Evolutionary conservation across 2,113 vertebrate genomes (phyloP).

Genomic region (Colius striatus): DNA sequence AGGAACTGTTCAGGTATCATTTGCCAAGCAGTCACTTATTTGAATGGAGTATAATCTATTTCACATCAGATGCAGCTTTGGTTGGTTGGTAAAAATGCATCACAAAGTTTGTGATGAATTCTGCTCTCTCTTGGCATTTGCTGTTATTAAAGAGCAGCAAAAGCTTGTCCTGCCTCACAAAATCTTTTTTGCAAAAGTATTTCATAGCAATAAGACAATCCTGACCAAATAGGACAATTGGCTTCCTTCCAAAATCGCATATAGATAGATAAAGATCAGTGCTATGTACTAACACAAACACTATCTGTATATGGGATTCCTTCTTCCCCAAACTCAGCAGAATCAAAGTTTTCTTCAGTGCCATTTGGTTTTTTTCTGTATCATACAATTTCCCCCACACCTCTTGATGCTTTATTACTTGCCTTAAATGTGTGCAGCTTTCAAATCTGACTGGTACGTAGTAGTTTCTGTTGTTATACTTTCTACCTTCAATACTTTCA

Average conservation of each 20-base stretch:
- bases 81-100: not conserved
- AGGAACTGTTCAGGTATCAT: not conserved
- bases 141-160: not conserved
- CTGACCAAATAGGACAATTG: not conserved
- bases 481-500: not conserved
- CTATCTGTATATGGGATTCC: accelerated
- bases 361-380: not conserved
- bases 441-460: not conserved
- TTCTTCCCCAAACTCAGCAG: not conserved
- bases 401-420: not conserved
- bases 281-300: not conserved
- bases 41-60: not conserved
- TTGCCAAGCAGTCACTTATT: not conserved
- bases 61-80: not conserved
- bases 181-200: not conserved
- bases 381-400: not conserved
- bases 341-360: not conserved
- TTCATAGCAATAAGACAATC: not conserved
- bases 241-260: not conserved
- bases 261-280: not conserved
- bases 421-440: not conserved
- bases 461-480: not conserved
- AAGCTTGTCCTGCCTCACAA: not conserved
- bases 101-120: not conserved
- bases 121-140: not conserved